Evolutionary conservation across 2,888 invertebrate genomes (phyloP).

Genomic region (Stenichneumon culpator): DNA sequence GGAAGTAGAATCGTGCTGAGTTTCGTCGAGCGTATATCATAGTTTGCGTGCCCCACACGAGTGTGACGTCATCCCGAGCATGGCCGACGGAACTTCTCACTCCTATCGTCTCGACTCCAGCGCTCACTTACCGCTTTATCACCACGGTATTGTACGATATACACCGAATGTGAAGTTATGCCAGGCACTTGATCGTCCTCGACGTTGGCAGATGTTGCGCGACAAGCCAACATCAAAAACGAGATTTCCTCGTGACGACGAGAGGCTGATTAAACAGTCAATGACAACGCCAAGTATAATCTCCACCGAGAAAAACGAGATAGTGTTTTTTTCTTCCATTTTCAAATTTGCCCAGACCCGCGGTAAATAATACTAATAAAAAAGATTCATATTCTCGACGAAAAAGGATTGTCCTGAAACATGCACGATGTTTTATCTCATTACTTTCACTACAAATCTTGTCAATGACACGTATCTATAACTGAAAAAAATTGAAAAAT

Average conservation of each 20-base stretch:
- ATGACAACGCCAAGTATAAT: not conserved
- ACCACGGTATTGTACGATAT: slow-evolving; percentile 14
- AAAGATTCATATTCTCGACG: too few species aligned
- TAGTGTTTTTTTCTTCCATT: not conserved
- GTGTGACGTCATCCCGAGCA: slow-evolving; percentile 54
- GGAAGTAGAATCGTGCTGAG: slow-evolving; percentile 24
- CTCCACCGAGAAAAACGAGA: not conserved
- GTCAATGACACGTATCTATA: too few species aligned
- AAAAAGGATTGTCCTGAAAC: too few species aligned
- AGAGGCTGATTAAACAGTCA: slow-evolving; percentile 16
- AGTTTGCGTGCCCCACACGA: slow-evolving; percentile 31
- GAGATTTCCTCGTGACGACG: not conserved
- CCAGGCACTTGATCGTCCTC: slow-evolving; percentile 10
- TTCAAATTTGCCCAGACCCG: not conserved
- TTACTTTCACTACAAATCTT: too few species aligned
- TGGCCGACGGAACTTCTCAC: slow-evolving; percentile 55
- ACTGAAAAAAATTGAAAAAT: not conserved
- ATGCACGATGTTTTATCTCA: too few species aligned
- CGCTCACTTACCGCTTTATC: slow-evolving; percentile 32
- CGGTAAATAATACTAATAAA: too few species aligned
- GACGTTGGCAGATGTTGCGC: not conserved
- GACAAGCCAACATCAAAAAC: not conserved
- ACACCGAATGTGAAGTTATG: slow-evolving; percentile 50
- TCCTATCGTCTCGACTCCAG: slow-evolving; percentile 23
- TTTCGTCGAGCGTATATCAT: slow-evolving; percentile 27